Conservation (phyloP, 2,888 invertebrate genomes). For the Oscheius sp. region DNA sequence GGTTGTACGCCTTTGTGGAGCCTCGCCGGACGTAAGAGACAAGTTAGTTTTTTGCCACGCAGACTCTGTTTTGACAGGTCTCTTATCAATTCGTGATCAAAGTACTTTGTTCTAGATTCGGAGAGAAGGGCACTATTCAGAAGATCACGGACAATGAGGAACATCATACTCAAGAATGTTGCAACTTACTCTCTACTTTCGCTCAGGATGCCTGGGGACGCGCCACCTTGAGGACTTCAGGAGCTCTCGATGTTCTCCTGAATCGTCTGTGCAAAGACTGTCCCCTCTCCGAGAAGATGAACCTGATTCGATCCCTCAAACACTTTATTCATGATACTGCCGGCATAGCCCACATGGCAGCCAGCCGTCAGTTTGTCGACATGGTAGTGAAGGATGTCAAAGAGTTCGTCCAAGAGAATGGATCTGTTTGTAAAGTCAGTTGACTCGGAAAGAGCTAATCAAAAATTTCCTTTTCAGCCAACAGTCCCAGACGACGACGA, state of each 20-base stretch:
- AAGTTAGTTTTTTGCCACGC: conserved; percentile 1
- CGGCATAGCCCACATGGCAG: conserved; percentile 49
- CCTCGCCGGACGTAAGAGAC: conserved; percentile 28
- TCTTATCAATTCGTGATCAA: not conserved
- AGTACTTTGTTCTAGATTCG: conserved; percentile 27
- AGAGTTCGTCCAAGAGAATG: conserved; percentile 44
- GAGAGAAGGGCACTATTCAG: conserved; percentile 19
- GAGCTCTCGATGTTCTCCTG: conserved; percentile 61
- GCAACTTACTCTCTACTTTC: conserved; percentile 27
- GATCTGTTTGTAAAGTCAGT: conserved; percentile 16
- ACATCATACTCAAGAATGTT: conserved; percentile 9
- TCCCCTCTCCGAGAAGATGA: conserved; percentile 41
- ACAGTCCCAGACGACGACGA: conserved; percentile 31
- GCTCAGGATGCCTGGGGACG: conserved; percentile 66
- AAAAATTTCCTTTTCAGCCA: conserved; percentile 13
- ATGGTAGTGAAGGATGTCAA: conserved; percentile 54
- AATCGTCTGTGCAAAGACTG: conserved; percentile 40
- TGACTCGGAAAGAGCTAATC: not conserved
- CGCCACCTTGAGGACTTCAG: conserved; percentile 58
- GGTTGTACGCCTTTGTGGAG: conserved; percentile 27
- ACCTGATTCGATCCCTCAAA: conserved; percentile 44
- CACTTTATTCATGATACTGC: conserved; percentile 62
- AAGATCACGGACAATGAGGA: conserved; percentile 8
- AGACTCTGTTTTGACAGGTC: conserved; percentile 1
- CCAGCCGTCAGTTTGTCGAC: conserved; percentile 48